phyloP scores from a whole-genome alignment of 2,113 vertebrate species.

The Malaclemys terrapin region DNA sequence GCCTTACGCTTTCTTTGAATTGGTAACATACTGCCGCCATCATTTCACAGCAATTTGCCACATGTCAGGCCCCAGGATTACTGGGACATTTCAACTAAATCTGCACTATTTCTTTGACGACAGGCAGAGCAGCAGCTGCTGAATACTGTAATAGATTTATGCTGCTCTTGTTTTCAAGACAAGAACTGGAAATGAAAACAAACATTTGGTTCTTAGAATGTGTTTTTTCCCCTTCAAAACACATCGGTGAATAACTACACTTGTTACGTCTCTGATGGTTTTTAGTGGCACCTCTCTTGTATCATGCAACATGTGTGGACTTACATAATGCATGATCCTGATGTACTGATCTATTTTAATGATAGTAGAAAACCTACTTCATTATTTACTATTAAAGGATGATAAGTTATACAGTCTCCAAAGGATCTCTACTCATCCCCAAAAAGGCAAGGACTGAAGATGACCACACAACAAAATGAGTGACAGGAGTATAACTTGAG shows the following conservation, averaged over 20 bases:
- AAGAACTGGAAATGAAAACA: background rate
- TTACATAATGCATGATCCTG: fast-evolving
- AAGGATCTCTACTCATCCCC: fast-evolving
- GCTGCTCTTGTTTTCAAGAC: conserved; percentile 2
- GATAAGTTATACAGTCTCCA: background rate
- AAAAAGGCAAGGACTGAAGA: fast-evolving
- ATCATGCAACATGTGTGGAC: background rate
- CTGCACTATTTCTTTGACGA: conserved; percentile 61
- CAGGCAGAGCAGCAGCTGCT: conserved; percentile 70
- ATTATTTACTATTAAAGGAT: fast-evolving
- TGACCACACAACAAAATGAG: background rate
- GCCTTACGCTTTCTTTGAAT: conserved; percentile 74
- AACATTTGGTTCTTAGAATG: background rate
- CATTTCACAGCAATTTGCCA: conserved; percentile 76
- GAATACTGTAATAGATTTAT: conserved; percentile 37
- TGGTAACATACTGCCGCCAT: conserved; percentile 82
- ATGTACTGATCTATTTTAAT: background rate
- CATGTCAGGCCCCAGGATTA: conserved; percentile 79
- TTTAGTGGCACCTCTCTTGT: background rate
- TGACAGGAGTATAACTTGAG: too few species aligned
- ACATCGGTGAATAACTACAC: background rate
- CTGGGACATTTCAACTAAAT: conserved; percentile 60
- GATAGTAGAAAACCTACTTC: fast-evolving
- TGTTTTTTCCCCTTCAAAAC: background rate
- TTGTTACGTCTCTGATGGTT: background rate